These are phyloP conservation scores for Calycopis cecrops DNA, from an alignment of 1,140 invertebrate genomes.

Conservation along the genomic window DNA sequence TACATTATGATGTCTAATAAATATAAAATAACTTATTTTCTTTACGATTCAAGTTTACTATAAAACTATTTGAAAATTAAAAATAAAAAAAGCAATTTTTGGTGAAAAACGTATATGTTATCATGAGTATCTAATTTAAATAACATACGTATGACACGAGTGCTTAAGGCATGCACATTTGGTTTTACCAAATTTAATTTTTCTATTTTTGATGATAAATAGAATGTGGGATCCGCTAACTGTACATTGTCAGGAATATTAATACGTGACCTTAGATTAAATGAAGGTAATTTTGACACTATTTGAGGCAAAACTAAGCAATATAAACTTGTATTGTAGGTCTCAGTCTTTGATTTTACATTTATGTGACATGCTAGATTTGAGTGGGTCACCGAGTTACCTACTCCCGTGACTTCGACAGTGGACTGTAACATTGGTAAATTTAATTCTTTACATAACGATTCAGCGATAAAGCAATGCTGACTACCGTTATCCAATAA, in stretches of 20 bases:
- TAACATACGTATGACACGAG: too few species aligned
- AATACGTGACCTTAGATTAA: neutral
- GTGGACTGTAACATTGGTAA: constrained; percentile 24
- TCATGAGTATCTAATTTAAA: too few species aligned
- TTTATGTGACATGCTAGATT: constrained; percentile 17
- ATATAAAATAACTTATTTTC: too few species aligned
- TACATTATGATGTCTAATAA: too few species aligned
- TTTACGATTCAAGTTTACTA: too few species aligned
- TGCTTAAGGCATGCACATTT: too few species aligned
- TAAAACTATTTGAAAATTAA: too few species aligned
- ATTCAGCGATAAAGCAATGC: constrained; percentile 21
- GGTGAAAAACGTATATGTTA: too few species aligned
- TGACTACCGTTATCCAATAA: constrained; percentile 27
- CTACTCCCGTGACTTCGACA: constrained; percentile 19
- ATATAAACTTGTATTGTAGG: constrained; percentile 20
- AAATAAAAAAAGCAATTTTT: too few species aligned
- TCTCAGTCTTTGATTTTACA: constrained; percentile 16
- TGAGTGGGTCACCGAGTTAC: constrained; percentile 18
- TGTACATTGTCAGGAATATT: constrained; percentile 8
- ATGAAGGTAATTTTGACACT: neutral
- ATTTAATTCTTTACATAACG: constrained; percentile 17
- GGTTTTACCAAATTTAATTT: too few species aligned
- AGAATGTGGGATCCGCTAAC: constrained; percentile 29
- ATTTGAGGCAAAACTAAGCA: constrained; percentile 18
- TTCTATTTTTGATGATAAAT: constrained; percentile 21